These are phyloP conservation scores for Melieria picta DNA, from an alignment of 2,888 invertebrate species.

Conservation along the genomic window DNA sequence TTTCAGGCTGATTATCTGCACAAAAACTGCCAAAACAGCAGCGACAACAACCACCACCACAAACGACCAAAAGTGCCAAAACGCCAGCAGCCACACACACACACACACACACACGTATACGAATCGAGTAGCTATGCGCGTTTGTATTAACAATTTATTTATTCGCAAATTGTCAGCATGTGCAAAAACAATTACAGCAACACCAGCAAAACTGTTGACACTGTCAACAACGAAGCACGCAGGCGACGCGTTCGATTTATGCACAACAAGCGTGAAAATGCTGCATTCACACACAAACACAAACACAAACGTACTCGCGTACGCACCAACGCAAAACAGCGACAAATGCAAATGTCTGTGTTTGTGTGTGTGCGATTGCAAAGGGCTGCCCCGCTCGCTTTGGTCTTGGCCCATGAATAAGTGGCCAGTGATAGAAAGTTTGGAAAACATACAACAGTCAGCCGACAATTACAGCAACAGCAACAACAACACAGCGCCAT, in stretches of 20 bases:
- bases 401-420: too few species aligned
- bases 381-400: too few species aligned
- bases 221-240: neutral
- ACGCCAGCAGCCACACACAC: slow-evolving; percentile 3
- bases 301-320: too few species aligned
- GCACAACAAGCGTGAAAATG: neutral
- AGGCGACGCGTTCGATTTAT: neutral
- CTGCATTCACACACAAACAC: too few species aligned
- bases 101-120: neutral
- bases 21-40: slow-evolving; percentile 16
- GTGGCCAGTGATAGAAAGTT: too few species aligned
- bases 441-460: too few species aligned
- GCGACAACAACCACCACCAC: slow-evolving; percentile 10
- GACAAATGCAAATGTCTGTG: too few species aligned
- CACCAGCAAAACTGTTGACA: slow-evolving; percentile 3
- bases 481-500: too few species aligned
- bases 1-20: slow-evolving; percentile 35
- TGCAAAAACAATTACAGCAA: slow-evolving; percentile 28
- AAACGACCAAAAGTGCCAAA: slow-evolving; percentile 23
- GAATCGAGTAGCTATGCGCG: neutral
- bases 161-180: slow-evolving; percentile 32
- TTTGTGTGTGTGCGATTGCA: too few species aligned
- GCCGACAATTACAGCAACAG: too few species aligned
- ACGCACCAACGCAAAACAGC: too few species aligned
- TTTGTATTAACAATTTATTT: slow-evolving; percentile 27